Evolutionary conservation across 2,888 invertebrate genomes (phyloP).

Genomic region (Campoplex nolae): DNA sequence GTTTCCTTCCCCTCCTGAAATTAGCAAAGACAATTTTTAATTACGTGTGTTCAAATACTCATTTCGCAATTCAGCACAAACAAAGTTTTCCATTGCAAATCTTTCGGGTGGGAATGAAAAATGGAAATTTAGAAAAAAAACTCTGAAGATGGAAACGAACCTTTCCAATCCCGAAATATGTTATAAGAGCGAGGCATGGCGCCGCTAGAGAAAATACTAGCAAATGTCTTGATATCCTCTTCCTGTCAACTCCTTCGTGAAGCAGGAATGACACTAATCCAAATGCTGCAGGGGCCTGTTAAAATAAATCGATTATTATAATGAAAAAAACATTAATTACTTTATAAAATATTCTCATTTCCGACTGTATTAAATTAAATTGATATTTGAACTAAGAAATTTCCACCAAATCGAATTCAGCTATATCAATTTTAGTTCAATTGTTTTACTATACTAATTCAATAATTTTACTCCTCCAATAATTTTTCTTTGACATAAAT

Average conservation of each 20-base stretch:
- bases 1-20: slow-evolving; percentile 95
- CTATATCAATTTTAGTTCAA: too few species aligned
- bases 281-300: slow-evolving; percentile 98
- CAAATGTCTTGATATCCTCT: slow-evolving; percentile 94
- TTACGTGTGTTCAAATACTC: neutral
- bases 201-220: slow-evolving; percentile 97
- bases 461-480: too few species aligned
- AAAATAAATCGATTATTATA: slow-evolving; percentile 52
- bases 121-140: neutral
- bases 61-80: neutral
- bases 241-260: slow-evolving; percentile 96
- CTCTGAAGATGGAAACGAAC: slow-evolving; percentile 79
- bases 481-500: too few species aligned
- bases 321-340: neutral
- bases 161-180: slow-evolving; percentile 96
- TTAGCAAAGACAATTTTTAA: neutral
- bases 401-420: too few species aligned
- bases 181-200: slow-evolving; percentile 94
- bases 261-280: slow-evolving; percentile 98
- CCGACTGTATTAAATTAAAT: too few species aligned
- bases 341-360: too few species aligned
- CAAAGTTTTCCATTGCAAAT: neutral
- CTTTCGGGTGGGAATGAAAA: neutral
- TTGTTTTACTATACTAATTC: too few species aligned
- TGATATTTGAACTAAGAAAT: too few species aligned